A percentile compares a stretch with the other conserved stretches of the same genome.
phyloP scores from a whole-genome alignment of 2,113 vertebrate species.

The Atlantisia rogersi region DNA sequence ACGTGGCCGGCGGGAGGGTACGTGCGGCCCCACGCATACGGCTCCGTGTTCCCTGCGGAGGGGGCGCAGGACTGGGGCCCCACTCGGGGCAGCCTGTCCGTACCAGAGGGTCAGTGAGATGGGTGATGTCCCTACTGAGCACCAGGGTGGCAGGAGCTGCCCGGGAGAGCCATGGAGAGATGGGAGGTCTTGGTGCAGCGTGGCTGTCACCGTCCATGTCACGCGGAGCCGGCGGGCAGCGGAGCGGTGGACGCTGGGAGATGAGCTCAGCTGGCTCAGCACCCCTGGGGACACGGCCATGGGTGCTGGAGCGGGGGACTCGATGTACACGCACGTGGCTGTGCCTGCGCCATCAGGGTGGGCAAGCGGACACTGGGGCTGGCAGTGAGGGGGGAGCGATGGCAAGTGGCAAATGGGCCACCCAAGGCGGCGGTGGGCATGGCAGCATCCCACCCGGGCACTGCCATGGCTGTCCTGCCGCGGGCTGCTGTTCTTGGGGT shows the following conservation, averaged over 20 bases:
- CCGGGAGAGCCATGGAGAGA: not conserved
- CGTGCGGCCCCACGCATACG: not conserved
- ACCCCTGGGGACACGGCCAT: not conserved
- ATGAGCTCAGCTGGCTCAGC: not conserved
- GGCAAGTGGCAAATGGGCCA: too few species aligned
- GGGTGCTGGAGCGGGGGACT: not conserved
- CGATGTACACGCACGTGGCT: fast-evolving
- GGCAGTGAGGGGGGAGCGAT: not conserved
- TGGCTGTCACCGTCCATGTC: not conserved
- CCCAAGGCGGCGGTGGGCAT: fast-evolving
- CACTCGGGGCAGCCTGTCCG: not conserved
- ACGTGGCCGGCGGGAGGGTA: constrained; percentile 7
- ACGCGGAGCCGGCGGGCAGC: not conserved
- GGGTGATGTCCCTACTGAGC: fast-evolving
- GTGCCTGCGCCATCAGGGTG: not conserved
- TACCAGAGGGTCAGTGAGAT: fast-evolving
- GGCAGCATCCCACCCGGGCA: not conserved
- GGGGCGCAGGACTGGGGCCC: not conserved
- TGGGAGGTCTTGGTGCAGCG: not conserved
- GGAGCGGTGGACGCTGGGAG: fast-evolving
- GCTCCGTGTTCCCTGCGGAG: not conserved
- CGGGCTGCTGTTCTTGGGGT: not conserved
- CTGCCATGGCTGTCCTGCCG: fast-evolving
- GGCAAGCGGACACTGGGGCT: fast-evolving
- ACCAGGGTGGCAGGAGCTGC: not conserved